Base-by-base conservation (phyloP, 2,113 vertebrate species). In the Carassius gibelio region DNA sequence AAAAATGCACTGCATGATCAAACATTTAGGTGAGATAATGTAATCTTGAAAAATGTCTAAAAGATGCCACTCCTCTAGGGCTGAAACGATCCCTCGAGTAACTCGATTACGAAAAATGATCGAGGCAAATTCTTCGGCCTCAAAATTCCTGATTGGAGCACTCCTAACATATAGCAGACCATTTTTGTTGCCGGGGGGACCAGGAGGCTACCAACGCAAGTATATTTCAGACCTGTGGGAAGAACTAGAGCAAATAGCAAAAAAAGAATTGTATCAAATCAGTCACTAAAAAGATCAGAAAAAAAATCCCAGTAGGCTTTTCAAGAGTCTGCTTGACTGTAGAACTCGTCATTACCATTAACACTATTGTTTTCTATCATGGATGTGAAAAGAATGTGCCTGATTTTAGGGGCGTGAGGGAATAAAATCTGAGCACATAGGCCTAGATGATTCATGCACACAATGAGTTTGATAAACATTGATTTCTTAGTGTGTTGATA, bases 391-490 rank as follows among this genome's bases (percentile, higher is more conserved):
- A 80, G 36, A 62, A 64, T 45, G 36, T 45, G 36, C 45, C 6
- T 45, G 21, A 3, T 23, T 80, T 62, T 14, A 59, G 3, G 34
- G 36, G 57, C 13, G 21, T 45, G 3, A 3, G 21, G 36, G 57
- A 79, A 79, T 62, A 15, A n/a, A 79, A 61, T 62, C 21, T 45
- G 19, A 78, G 38, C 19, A 38, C 52, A 62, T 4, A 62, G 36
- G 48, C 48, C 3, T 50, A 50, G 0, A 72, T 11, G 69, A 72
- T 72, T 6, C 9, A 15, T 55, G 23, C 50, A 76, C 75, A 77
- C 50, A 77, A 42, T 80, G 77, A 36, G 36, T 64, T 79, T 15
- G 57, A 62, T 61, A 13, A 64, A 80, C 21, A 80, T 62, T 3
- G 2, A 62, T 79, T 38, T 0, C 5, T 14, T 15, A 59, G 30